Evolutionary conservation across 2,888 invertebrate species (phyloP).

Genomic region (Chrysolina oricalcia): DNA sequence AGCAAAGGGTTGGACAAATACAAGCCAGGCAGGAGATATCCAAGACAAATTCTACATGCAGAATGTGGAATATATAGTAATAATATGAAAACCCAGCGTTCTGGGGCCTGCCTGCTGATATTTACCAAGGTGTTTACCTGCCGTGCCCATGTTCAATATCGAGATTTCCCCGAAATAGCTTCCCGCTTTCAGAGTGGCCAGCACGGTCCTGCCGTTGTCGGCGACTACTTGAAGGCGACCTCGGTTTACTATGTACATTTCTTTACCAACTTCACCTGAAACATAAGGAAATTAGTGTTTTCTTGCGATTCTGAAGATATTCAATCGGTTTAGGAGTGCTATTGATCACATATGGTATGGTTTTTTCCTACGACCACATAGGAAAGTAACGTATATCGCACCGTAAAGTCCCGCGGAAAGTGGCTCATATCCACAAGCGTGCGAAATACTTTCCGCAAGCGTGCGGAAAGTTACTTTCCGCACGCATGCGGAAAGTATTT

Average conservation of each 20-base stretch:
- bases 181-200: conserved; percentile 98
- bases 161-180: conserved; percentile 99
- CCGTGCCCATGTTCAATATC: conserved; percentile 99
- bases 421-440: no score
- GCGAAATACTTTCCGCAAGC: no score
- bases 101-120: conserved; percentile 75
- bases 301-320: background rate
- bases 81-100: conserved; percentile 36
- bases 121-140: conserved; percentile 98
- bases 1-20: conserved; percentile 60
- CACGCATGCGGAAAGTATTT: no score
- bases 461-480: no score
- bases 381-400: no score
- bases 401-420: no score
- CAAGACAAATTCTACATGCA: conserved; percentile 47
- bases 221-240: conserved; percentile 96
- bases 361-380: no score
- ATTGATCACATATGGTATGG: no score
- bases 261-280: conserved; percentile 98
- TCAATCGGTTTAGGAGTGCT: no score
- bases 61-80: conserved; percentile 35
- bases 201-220: conserved; percentile 95
- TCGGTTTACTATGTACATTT: conserved; percentile 99
- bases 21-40: conserved; percentile 61
- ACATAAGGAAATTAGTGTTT: conserved; percentile 36